Base-by-base conservation (phyloP, 37 sponge, comb jelly and placozoan genomes). In the Diacarnus erythraeanus region DNA sequence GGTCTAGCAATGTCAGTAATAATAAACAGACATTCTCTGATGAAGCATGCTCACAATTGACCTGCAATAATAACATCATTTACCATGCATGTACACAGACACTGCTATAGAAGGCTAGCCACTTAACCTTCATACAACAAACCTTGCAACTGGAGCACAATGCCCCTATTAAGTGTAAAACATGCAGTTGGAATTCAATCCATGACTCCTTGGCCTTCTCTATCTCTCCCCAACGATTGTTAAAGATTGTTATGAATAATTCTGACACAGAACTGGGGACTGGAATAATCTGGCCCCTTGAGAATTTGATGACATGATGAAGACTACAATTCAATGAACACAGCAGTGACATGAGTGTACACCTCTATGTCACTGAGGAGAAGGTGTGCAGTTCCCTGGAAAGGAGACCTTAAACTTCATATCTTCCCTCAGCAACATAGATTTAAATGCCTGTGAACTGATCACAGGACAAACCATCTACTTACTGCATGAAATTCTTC, bases 131-230 rank as follows among this genome's bases (percentile, higher is more conserved):
- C 38, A 26, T 18, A 54, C 9, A 8, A 75, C 59, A 8, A 18
- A 89, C 90, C 64, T 84, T 59, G 38, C 57, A 67, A 12, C 75
- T 83, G 34, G 77, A 79, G 21, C 86, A 69, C 18, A 91, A 27
- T 15, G 87, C 91, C 40, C 91, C 91, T 23, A 91, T 43, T 75
- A 86, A 74, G 63, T 91, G 91, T 15, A 91, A 63, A 18, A 77
- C 63, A 31, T 79, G 80, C 51, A 73, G n/a, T 31, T 80, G 90
- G 40, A 83, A 22, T 0, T 36, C 56, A 20, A 25, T 26, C 72
- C 74, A 73, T 39, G 21, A 59, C 58, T 80, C 81, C 30, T 57
- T 36, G 23, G 76, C 43, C 10, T 30, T 74, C 59, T 72, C 66
- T 0, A 29, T 35, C 22, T 29, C 44, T 18, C 18, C 27, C 61